Evolutionary conservation across 2,888 invertebrate genomes (phyloP), one percentile per base, ranked within the genome.

Genomic region (Actias luna): DNA sequence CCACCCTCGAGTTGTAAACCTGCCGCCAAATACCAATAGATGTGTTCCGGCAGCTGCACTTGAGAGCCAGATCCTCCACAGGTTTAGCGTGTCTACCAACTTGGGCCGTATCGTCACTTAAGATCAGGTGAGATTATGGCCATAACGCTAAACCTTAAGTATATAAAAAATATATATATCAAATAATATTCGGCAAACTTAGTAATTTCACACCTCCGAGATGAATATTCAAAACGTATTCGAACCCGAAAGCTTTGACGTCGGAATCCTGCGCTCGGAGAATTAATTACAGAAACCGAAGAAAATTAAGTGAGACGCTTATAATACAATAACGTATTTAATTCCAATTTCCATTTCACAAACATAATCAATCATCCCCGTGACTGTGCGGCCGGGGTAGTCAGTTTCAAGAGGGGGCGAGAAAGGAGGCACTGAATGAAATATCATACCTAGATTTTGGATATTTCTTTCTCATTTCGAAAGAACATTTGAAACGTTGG

Each of bases 251-350:
- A 55, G 55, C 29, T 18, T 55, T 55, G 16, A 55, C 8, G 29
- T 29, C 7, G 29, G 16, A 55, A 55, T 55, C 29, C 55, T n/a
- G 7, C 4, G 22, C 42, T 14, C 29, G 29, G 55, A n/a, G 8
- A 55, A 55, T 55, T 52, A 55, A 55, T 55, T 52, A 64, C 65
- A 63, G 67, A 55, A 55, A 55, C 55, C 16, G 1, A 29, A 55
- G 29, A n/a, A 55, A 55, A 55, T 55, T 29, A 55, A 55, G 55
- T 18, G 55, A 55, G 5, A n/a, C 55, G 29, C 55, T 27, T 27
- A 27, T 55, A 55, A 55, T 55, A 55, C 55, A 55, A 55, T 55
- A 29, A 55, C 55, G 55, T 55, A 55, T 55, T 50, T 50, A 50
- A 50, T 50, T 55, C 29, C 55, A 55, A 55, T 29, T 55, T 55